Evolutionary conservation across 2,888 invertebrate genomes (phyloP).

Genomic region (Biston betularia): DNA sequence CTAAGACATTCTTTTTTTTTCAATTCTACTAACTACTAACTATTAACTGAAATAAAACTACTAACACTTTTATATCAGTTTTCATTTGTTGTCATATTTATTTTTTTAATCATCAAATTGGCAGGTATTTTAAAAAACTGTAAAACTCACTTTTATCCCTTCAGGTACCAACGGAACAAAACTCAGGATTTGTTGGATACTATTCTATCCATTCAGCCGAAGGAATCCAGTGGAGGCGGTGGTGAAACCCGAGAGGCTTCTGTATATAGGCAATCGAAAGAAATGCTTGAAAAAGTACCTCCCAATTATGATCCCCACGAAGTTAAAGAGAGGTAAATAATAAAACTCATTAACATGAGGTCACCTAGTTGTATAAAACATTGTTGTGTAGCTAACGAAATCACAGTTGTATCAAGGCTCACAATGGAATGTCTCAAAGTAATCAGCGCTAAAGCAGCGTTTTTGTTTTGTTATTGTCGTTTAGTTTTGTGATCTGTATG

Average conservation of each 20-base stretch:
- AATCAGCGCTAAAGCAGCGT: no score
- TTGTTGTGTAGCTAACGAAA: no score
- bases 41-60: no score
- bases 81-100: no score
- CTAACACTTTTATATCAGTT: no score
- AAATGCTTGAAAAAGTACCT: slow-evolving; percentile 94
- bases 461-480: no score
- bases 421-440: no score
- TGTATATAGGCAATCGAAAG: slow-evolving; percentile 89
- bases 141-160: slow-evolving; percentile 22
- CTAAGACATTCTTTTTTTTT: no score
- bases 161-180: slow-evolving; percentile 92
- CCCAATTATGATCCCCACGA: slow-evolving; percentile 91
- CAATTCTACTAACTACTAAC: no score
- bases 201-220: slow-evolving; percentile 95
- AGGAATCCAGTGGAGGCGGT: slow-evolving; percentile 91
- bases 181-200: slow-evolving; percentile 91
- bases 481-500: no score
- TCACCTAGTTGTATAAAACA: background rate
- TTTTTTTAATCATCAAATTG: background rate
- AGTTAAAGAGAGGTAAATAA: slow-evolving; percentile 88
- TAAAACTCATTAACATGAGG: background rate
- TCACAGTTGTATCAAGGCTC: no score
- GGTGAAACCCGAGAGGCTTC: slow-evolving; percentile 93
- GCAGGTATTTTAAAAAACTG: background rate